Evolutionary conservation across 1,140 invertebrate species (phyloP), one percentile per base, ranked within the genome.

Genomic region (Phenacoccus solenopsis): DNA sequence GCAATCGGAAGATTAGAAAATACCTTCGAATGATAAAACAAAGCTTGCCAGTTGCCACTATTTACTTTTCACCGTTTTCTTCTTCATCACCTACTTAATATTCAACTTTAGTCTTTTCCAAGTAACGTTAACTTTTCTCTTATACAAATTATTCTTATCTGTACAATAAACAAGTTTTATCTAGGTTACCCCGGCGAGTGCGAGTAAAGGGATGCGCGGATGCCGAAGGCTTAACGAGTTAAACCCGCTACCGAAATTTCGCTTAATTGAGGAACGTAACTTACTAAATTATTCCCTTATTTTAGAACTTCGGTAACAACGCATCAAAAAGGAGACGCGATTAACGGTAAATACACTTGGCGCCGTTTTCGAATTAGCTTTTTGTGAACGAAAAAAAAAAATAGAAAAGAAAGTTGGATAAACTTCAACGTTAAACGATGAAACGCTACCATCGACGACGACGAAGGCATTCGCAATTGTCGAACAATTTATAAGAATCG

Each of bases 151-250:
- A 49, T 49, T 49, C 38, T 49, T 49, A 49, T 49, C 38, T 49
- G 38, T 49, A 49, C 38, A 49, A 49, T 49, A 49, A 49, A 49
- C 38, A 49, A 49, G 38, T 49, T 49, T 49, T 49, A 49, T 49
- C 38, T 49, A 49, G 38, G 38, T 49, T 49, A 49, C 38, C 38
- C 38, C 38, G 13, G 5, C 30, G 30, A 32, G 30, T 32, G 38
- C 16, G 20, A 16, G 38, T 49, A 49, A 49, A 13, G 12, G 13
- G 16, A 49, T 16, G n/a, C n/a, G n/a, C 12, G 38, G 38, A 49
- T n/a, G 38, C 38, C 16, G 38, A 49, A 49, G 38, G 38, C 38
- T 49, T 49, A 49, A 49, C 38, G 38, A 49, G 38, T 49, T 49
- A 49, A 49, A n/a, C 13, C 38, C 38, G 13, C 38, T n/a, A n/a